Evolutionary conservation across 1,140 invertebrate genomes (phyloP).

Genomic region (Drosophila sturtevanti): DNA sequence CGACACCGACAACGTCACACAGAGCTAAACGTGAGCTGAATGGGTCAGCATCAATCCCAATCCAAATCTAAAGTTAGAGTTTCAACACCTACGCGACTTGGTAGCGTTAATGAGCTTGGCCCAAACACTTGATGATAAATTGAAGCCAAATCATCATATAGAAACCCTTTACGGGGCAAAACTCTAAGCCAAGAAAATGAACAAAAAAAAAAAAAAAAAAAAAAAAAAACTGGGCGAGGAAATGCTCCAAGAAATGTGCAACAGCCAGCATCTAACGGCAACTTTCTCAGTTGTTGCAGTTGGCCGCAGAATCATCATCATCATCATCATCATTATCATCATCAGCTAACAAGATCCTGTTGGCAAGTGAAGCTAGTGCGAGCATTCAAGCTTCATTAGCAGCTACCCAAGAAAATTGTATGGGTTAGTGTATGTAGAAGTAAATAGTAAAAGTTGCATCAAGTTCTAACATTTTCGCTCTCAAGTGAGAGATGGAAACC

Average conservation of each 20-base stretch:
- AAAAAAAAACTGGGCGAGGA: slow-evolving; percentile 1
- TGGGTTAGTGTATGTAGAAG: not conserved
- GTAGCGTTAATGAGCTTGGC: slow-evolving; percentile 68
- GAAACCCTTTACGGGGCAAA: not conserved
- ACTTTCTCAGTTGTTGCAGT: slow-evolving; percentile 15
- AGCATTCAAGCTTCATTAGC: slow-evolving; percentile 59
- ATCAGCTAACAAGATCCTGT: slow-evolving; percentile 48
- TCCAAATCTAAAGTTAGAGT: slow-evolving; percentile 18
- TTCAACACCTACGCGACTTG: slow-evolving; percentile 49
- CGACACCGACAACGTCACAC: too few species aligned
- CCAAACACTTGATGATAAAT: slow-evolving; percentile 72
- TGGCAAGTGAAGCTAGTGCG: slow-evolving; percentile 14
- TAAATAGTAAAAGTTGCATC: slow-evolving; percentile 51
- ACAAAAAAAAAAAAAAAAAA: too few species aligned
- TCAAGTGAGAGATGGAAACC: slow-evolving; percentile 20
- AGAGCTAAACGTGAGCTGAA: slow-evolving; percentile 53
- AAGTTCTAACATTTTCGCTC: slow-evolving; percentile 38
- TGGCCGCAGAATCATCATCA: not conserved
- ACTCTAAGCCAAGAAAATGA: too few species aligned
- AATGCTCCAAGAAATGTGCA: slow-evolving; percentile 4
- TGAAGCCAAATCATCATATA: slow-evolving; percentile 37
- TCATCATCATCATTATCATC: not conserved
- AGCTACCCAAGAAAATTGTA: slow-evolving; percentile 4
- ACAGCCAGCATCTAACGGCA: slow-evolving; percentile 37
- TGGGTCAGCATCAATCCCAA: slow-evolving; percentile 55